phyloP scores from a whole-genome alignment of 92 coral and sea anemone genomes.

The Zoanthus sansibaricus region DNA sequence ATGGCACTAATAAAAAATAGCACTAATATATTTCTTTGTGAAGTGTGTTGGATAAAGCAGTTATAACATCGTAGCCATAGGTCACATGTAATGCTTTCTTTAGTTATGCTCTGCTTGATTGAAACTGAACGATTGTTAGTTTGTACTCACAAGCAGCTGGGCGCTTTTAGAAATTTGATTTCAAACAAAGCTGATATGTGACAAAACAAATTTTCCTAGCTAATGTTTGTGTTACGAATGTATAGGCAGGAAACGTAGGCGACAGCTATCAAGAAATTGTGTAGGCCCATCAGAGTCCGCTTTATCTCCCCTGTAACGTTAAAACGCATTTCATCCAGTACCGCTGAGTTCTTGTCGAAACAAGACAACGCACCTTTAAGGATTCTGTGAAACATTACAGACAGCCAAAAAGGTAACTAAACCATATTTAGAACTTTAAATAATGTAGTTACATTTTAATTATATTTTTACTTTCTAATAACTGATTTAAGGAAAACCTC shows the following conservation, averaged over 20 bases:
- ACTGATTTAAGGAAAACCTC: too few species aligned
- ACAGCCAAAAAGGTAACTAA: not conserved
- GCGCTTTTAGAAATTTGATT: too few species aligned
- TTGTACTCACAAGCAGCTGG: too few species aligned
- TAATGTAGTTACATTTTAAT: not conserved
- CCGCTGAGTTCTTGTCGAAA: not conserved
- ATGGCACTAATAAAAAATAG: too few species aligned
- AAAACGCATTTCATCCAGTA: not conserved
- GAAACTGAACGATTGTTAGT: too few species aligned
- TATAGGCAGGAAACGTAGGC: conserved; percentile 6
- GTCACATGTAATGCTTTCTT: too few species aligned
- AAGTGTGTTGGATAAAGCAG: too few species aligned
- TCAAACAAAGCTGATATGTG: too few species aligned
- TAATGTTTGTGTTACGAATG: conserved; percentile 2
- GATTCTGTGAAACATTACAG: not conserved
- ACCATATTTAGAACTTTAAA: not conserved
- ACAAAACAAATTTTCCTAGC: not conserved
- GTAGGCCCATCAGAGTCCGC: not conserved
- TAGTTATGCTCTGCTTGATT: too few species aligned
- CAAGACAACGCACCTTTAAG: not conserved
- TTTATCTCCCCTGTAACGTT: not conserved
- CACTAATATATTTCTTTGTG: too few species aligned
- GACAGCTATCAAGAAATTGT: not conserved
- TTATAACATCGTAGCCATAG: too few species aligned
- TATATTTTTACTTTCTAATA: too few species aligned